Evolutionary conservation across 2,888 invertebrate genomes (phyloP).

Genomic region (Erebia palarica): DNA sequence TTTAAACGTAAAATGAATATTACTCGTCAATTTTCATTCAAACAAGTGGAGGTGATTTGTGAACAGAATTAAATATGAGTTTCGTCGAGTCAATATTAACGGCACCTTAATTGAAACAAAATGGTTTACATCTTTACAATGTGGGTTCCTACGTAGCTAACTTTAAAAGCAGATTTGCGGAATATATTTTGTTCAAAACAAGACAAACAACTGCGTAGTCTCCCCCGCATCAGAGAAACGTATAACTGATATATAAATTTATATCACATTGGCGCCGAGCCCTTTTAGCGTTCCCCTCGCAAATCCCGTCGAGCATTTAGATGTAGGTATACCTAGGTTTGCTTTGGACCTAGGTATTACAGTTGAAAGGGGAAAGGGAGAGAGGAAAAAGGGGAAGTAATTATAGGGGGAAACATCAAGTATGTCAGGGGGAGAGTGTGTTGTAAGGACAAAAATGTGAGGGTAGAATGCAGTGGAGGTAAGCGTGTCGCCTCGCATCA

Average conservation of each 20-base stretch:
- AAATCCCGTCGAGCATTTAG: slow-evolving; percentile 67
- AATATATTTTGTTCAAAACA: slow-evolving; percentile 57
- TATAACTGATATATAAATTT: slow-evolving; percentile 59
- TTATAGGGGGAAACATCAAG: slow-evolving; percentile 77
- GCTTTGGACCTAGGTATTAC: slow-evolving; percentile 63
- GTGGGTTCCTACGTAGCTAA: slow-evolving; percentile 17
- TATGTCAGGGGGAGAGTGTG: slow-evolving; percentile 79
- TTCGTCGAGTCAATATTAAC: slow-evolving; percentile 25
- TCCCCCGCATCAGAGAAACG: slow-evolving; percentile 47
- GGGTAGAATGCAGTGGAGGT: slow-evolving; percentile 71
- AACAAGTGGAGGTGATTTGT: slow-evolving; percentile 34
- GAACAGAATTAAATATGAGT: slow-evolving; percentile 39
- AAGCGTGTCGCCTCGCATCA: slow-evolving; percentile 76
- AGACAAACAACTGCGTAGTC: slow-evolving; percentile 53
- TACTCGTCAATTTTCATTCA: slow-evolving; percentile 53
- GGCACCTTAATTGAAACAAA: slow-evolving; percentile 32
- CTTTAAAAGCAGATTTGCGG: slow-evolving; percentile 37
- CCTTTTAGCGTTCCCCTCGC: slow-evolving; percentile 77
- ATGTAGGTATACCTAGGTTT: slow-evolving; percentile 67
- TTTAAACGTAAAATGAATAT: slow-evolving; percentile 54
- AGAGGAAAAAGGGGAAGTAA: slow-evolving; percentile 64
- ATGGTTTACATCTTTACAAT: slow-evolving; percentile 27
- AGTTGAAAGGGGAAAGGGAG: slow-evolving; percentile 54
- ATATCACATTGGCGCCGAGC: slow-evolving; percentile 66
- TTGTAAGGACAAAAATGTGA: slow-evolving; percentile 78